Base-by-base conservation (phyloP, 2,797 vertebrate genomes). In the Clamator glandarius region DNA sequence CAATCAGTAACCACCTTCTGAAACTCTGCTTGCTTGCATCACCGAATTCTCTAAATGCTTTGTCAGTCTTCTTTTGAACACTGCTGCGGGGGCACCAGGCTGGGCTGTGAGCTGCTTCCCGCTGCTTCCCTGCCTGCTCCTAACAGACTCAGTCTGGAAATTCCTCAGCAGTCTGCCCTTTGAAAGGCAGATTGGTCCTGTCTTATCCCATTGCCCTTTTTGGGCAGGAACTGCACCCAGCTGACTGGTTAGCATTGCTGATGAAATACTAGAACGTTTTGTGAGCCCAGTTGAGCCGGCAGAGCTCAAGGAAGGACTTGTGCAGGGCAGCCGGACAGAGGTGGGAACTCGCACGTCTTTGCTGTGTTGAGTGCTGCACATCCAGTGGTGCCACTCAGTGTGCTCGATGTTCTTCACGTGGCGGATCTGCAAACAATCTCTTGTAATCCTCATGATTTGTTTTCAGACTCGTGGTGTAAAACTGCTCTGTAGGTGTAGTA, bases 31-130 rank as follows among this genome's bases (percentile, higher is more conserved):
- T 86, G 83, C 55, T 76, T 35, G 33, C 91, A 87, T 92, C 88
- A 15, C 85, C 61, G 70, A 74, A 31, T 95, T 96, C 90, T 58
- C 90, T 36, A 51, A 92, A 92, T 73, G 74, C 93, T 92, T 89
- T 91, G 80, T 90, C 88, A 31, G 1, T 84, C 85, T 74, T 93
- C 90, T 84, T 84, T 63, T 66, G 78, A 89, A 46, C 5, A 0
- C 76, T 74, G 82, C 76, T 75, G 77, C 54, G 54, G 83, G 77
- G 26, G 62, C 73, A 36, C 77, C 70, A 69, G 88, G 82, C 94
- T 57, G 79, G 57, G 67, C 12, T 59, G 35, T 0, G 58, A 90
- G 70, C 93, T 76, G 59, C 31, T 4, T 94, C 86, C 87, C 82
- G 78, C 86, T 72, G 73, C 68, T 79, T 18, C 39, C 39, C 39